Evolutionary conservation across 2,797 vertebrate genomes (phyloP), one percentile per base, ranked within the genome.

Genomic region (Scarus forsteni): DNA sequence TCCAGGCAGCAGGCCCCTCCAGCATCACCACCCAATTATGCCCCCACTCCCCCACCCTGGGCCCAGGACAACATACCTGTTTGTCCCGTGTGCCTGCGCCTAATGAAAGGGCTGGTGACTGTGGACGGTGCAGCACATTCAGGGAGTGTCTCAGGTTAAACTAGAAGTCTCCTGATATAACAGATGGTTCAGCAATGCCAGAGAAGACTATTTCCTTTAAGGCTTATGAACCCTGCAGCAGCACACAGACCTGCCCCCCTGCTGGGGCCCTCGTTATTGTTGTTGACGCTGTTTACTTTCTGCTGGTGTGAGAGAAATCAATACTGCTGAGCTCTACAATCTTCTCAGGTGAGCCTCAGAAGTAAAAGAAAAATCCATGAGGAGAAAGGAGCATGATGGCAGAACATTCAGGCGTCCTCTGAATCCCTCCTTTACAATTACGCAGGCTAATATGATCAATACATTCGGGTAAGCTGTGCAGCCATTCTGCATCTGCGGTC

Each of bases 381-480:
- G 12, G 40, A 12, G 12, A 42, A 42, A 42, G 10, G 39, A 35
- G 34, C 50, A 51, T 3, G 11, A 40, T 81, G 72, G 60, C 56
- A 56, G 49, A 79, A 84, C 73, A 81, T 83, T 87, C 77, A 74
- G 27, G 60, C 40, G 58, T 14, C 64, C 42, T 65, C 66, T 50
- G 60, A 51, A 39, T 73, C 39, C 60, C 52, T 50, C 52, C 40
- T 76, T 59, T 56, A 53, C 51, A 64, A 69, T 46, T 69, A 61
- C 61, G 69, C 63, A 67, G 43, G 50, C 70, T 53, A 71, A 78
- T 15, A 16, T 71, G 66, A 67, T 75, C 59, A 63, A 72, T 89
- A 92, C 88, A 90, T 89, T 92, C 88, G 83, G 34, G 51, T 83
- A 66, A 77, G 73, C 70, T 83, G 64, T 54, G 55, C 69, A 66